phyloP scores from a whole-genome alignment of 2,113 vertebrate genomes.

The Larimichthys polyactis region DNA sequence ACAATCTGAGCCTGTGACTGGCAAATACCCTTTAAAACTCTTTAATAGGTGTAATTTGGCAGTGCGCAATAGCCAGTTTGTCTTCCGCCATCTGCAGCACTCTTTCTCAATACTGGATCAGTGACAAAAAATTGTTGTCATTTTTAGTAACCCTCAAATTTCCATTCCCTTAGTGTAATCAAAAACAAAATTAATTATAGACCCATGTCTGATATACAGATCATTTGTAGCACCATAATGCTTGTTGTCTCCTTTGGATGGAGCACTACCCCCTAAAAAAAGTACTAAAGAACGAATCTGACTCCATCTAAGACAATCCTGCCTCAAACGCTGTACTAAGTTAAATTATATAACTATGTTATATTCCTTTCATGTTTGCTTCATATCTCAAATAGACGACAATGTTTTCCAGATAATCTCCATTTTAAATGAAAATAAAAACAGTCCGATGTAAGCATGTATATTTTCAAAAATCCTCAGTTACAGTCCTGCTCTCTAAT shows the following conservation, averaged over 20 bases:
- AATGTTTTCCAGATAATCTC: constrained; percentile 51
- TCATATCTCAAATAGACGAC: constrained; percentile 4
- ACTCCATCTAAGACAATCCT: not conserved
- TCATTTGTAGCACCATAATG: not conserved
- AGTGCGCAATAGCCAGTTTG: too few relatives aligned
- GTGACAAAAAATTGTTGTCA: too few relatives aligned
- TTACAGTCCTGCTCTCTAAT: constrained; percentile 61
- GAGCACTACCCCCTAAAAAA: not conserved
- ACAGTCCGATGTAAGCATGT: constrained; percentile 59
- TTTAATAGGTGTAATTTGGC: too few relatives aligned
- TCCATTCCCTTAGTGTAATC: not conserved
- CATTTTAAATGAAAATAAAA: constrained; percentile 60
- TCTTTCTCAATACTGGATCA: too few relatives aligned
- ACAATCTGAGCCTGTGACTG: too few relatives aligned
- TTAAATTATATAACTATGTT: too few relatives aligned
- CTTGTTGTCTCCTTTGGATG: not conserved
- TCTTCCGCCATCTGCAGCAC: too few relatives aligned
- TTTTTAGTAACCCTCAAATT: not conserved
- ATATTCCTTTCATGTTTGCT: constrained; percentile 26
- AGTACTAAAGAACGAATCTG: not conserved
- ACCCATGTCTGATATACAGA: not conserved
- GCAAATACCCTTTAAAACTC: too few relatives aligned
- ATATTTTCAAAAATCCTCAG: constrained; percentile 77
- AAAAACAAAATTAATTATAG: not conserved
- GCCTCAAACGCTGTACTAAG: not conserved